These are phyloP conservation scores for Ophraella communa DNA, from an alignment of 2,888 invertebrate species.

Conservation along the genomic window DNA sequence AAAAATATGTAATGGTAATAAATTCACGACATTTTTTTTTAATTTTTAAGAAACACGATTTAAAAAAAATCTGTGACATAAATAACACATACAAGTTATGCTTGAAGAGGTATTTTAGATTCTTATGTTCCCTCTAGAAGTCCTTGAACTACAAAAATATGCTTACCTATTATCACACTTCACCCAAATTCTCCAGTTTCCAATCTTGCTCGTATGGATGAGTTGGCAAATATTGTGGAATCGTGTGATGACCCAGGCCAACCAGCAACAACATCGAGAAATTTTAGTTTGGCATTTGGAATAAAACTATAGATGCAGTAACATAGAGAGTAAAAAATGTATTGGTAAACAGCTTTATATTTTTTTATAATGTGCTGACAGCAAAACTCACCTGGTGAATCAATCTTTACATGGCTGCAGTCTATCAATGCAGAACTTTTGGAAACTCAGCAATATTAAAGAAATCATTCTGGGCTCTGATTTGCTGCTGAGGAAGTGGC, in stretches of 20 bases:
- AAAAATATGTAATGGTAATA: no score
- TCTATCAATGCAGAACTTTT: slow-evolving; percentile 6
- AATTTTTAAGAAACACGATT: no score
- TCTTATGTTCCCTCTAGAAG: no score
- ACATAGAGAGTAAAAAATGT: slow-evolving; percentile 9
- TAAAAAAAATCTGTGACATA: no score
- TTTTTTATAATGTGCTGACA: not conserved
- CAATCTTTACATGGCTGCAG: slow-evolving; percentile 9
- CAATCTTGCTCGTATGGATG: slow-evolving; percentile 13
- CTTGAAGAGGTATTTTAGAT: no score
- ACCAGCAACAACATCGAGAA: slow-evolving; percentile 9
- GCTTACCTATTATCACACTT: not conserved
- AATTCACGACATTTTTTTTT: no score
- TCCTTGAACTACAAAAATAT: not conserved
- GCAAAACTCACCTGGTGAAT: not conserved
- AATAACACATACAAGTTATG: no score
- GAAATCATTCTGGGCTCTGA: slow-evolving; percentile 8
- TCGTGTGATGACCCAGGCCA: no score
- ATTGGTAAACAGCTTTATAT: no score
- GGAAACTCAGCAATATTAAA: slow-evolving; percentile 9
- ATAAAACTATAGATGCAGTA: slow-evolving; percentile 37
- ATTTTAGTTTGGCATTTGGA: slow-evolving; percentile 28
- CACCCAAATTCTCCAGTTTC: slow-evolving; percentile 5
- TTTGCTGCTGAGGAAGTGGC: not conserved
- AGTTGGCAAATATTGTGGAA: slow-evolving; percentile 7